phyloP scores from a whole-genome alignment of 2,888 invertebrate species.

The Hirtodrosophila cameraria region DNA sequence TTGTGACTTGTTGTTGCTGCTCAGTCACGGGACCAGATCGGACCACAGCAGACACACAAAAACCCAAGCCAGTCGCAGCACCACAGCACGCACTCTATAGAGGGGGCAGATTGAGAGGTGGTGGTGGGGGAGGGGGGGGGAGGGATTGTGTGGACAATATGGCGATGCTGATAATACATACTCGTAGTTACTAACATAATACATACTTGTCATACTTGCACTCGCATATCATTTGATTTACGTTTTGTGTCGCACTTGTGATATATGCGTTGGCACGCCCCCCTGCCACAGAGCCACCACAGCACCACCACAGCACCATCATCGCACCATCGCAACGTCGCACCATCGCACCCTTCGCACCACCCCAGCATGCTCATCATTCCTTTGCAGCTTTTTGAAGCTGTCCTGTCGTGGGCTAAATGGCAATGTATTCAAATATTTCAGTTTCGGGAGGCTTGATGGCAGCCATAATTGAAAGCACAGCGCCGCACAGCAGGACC shows the following conservation, averaged over 20 bases:
- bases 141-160: constrained; percentile 45
- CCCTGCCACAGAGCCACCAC: neutral
- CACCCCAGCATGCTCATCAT: constrained; percentile 27
- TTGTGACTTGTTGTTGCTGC: constrained; percentile 35
- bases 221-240: constrained; percentile 77
- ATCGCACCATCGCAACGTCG: neutral
- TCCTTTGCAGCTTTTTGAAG: constrained; percentile 9
- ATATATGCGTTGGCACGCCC: constrained; percentile 66
- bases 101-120: neutral
- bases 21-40: constrained; percentile 20
- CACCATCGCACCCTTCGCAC: constrained; percentile 3
- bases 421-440: constrained; percentile 77
- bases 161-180: constrained; percentile 69
- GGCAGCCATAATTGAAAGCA: constrained; percentile 70
- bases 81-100: constrained; percentile 33
- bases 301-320: neutral
- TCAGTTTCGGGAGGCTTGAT: constrained; percentile 73
- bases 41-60: constrained; percentile 8
- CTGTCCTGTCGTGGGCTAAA: constrained; percentile 53
- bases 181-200: constrained; percentile 69
- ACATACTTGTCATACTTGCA: constrained; percentile 77
- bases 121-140: neutral
- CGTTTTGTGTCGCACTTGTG: constrained; percentile 73
- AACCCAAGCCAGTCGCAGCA: constrained; percentile 8
- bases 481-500: constrained; percentile 40